Evolutionary conservation across 2,888 invertebrate species (phyloP), one percentile per base, ranked within the genome.

Genomic region (Slavum lentiscoides): DNA sequence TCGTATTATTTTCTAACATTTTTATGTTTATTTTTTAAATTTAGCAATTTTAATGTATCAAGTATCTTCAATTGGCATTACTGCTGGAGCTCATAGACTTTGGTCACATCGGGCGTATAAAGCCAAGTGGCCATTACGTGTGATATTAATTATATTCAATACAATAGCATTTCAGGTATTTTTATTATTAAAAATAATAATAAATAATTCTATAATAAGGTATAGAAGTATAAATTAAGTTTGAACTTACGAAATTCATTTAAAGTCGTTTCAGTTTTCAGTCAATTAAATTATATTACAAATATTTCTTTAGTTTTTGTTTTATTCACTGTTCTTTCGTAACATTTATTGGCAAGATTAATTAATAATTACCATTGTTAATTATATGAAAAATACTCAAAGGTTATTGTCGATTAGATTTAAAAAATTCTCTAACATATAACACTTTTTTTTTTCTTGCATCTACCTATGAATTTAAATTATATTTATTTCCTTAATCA

Each of bases 101-200:
- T 98, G 98, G 97, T 91, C 97, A 1, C 98, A 98, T 88, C 92
- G 94, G 85, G 91, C 97, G 0, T 98, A 97, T 89, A 97, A 97
- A 88, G 98, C 98, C 11, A 95, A 92, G 87, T 91, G 93, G 90
- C 98, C 96, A 0, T 89, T 97, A 7, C 89, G 94, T 84, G 84
- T 96, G 9, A 87, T 98, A 58, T 89, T 98, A 82, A 90, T 92
- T 55, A 84, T 93, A 72, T 92, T 93, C 88, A 96, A 98, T 87
- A 94, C 96, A 0, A 86, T 97, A 68, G 97, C 98, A 68, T 95
- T 96, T 88, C 97, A 96, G 90, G 94, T 94, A 87, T 88, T 86
- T 83, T 59, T 58, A 21, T 37, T 68, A 39, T 53, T 74, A 19
- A 55, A 37, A 55, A 66, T 66, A 43, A 21, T 43, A n/a, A 21